phyloP scores from a whole-genome alignment of 2,797 vertebrate genomes.

The Fratercula arctica region DNA sequence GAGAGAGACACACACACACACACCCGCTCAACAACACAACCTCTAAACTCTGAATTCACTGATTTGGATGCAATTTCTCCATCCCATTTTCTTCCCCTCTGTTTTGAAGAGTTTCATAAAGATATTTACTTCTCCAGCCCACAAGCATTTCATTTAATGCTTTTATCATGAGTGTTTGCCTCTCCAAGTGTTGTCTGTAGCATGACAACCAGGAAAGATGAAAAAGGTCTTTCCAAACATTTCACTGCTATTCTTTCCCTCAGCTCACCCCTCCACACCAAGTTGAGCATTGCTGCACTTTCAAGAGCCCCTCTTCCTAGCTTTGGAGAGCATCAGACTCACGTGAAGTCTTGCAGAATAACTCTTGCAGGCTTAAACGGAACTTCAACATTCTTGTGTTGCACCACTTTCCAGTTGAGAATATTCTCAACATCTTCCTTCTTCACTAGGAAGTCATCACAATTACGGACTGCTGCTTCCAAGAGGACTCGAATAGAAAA shows the following conservation, averaged over 20 bases:
- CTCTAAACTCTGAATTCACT: neutral
- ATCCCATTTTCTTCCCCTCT: neutral
- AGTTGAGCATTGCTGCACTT: neutral
- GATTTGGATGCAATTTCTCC: neutral
- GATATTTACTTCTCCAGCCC: neutral
- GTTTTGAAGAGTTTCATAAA: neutral
- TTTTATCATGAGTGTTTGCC: neutral
- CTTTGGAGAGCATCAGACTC: slow-evolving; percentile 49
- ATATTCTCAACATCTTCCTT: slow-evolving; percentile 90
- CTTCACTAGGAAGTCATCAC: slow-evolving; percentile 94
- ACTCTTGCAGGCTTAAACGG: slow-evolving; percentile 94
- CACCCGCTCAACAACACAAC: neutral
- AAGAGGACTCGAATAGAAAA: slow-evolving; percentile 94
- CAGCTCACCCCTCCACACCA: neutral
- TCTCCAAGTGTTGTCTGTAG: neutral
- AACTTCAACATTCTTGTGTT: slow-evolving; percentile 90
- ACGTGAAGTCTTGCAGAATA: slow-evolving; percentile 98
- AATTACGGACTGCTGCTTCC: slow-evolving; percentile 93
- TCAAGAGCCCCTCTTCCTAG: neutral
- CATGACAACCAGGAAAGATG: neutral
- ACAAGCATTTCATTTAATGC: neutral
- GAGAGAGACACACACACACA: neutral
- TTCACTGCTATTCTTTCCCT: neutral
- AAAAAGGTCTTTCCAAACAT: neutral
- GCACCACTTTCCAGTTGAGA: slow-evolving; percentile 89